Evolutionary conservation across 2,888 invertebrate genomes (phyloP), one percentile per base, ranked within the genome.

Genomic region (Drosophila subquinaria): DNA sequence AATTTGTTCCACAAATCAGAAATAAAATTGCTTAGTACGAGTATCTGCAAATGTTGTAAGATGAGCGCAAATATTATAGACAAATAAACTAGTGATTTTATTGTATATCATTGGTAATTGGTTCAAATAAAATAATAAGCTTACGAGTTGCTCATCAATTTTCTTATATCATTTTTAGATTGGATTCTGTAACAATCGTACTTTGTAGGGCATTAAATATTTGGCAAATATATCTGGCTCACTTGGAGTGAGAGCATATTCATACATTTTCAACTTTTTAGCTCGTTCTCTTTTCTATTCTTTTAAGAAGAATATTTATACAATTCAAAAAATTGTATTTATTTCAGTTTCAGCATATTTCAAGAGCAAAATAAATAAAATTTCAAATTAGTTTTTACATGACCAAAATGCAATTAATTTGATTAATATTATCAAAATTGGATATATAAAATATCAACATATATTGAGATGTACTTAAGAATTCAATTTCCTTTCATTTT

Each of bases 31-130:
- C 67, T 38, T 17, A 57, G 51, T 30, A 43, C 17, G 23, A 57
- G 51, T 30, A 50, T 40, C 35, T 48, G 15, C 10, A 55, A 62
- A 55, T 63, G 33, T 45, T 43, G 43, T 45, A 42, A 40, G 53
- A 15, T 48, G 13, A 57, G 43, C 43, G 35, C 43, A 35, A 35
- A 35, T 62, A 68, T 36, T 45, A 56, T 33, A 27, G 20, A 30
- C 45, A 51, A 50, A 73, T 73, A 75, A 75, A 75, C 27, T 47
- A 23, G 3, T 9, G 15, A 15, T 45, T 75, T 75, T 71, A 67
- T 57, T 48, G 35, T 40, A 20, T 33, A 38, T 9, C 47, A 56
- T 47, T 62, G 20, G 52, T 33, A 57, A 66, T 52, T 30, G 51
- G 15, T 13, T n/a, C 13, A 43, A 30, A 43, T 57, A 59, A 42